Evolutionary conservation across 2,797 vertebrate genomes (phyloP).

Genomic region (Megalops cyprinoides): DNA sequence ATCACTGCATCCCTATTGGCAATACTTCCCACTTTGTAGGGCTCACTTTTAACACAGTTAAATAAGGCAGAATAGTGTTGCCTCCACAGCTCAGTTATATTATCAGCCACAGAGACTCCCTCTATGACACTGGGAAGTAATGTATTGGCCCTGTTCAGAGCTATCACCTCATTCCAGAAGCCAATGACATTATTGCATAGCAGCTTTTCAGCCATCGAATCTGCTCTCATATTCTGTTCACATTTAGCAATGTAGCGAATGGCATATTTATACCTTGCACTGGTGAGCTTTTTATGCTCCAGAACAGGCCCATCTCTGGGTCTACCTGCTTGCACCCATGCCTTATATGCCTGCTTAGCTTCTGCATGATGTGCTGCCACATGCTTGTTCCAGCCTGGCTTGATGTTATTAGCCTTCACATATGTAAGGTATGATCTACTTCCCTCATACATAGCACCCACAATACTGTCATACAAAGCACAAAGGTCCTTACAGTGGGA

Average conservation of each 20-base stretch:
- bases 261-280: constrained; percentile 31
- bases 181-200: constrained; percentile 6
- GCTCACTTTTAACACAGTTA: constrained; percentile 28
- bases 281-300: constrained; percentile 25
- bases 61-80: constrained; percentile 20
- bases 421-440: constrained; percentile 7
- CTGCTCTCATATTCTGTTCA: constrained; percentile 15
- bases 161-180: constrained; percentile 33
- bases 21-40: constrained; percentile 3
- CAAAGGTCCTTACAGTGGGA: background rate
- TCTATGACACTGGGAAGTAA: background rate
- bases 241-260: background rate
- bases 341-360: constrained; percentile 16
- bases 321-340: constrained; percentile 14
- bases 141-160: constrained; percentile 6
- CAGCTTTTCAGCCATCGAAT: constrained; percentile 22
- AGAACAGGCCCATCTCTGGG: constrained; percentile 22
- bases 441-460: background rate
- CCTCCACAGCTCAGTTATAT: constrained; percentile 26
- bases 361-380: constrained; percentile 23
- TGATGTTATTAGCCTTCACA: constrained; percentile 8
- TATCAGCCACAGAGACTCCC: constrained; percentile 1
- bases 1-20: background rate
- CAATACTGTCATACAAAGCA: constrained; percentile 13
- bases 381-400: constrained; percentile 29